Evolutionary conservation across 2,888 invertebrate genomes (phyloP), one percentile per base, ranked within the genome.

Genomic region (Isotomurus palustris): DNA sequence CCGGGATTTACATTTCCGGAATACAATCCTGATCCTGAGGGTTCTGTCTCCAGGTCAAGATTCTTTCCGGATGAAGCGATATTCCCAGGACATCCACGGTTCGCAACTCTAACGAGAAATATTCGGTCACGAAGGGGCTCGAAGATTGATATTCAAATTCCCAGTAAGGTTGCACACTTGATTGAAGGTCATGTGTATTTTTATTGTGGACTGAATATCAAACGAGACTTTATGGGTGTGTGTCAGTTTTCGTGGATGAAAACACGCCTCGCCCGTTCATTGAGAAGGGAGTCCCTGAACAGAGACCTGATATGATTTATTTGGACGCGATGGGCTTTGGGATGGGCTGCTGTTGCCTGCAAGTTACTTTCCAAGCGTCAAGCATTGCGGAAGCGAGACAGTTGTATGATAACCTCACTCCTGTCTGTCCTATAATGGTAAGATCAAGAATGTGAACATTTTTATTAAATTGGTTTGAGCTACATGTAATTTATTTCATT

Each of bases 311-410:
- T 78, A 91, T 93, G 73, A 89, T 99, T 64, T 94, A 97, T 73
- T 87, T 99, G 87, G 99, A 99, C 77, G 92, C 94, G 1, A 97
- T 99, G 97, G 97, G 96, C 24, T 99, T 99, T 76, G 97, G 96
- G 54, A 99, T 99, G 99, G 99, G 99, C 28, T 95, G 95, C 76
- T 94, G 92, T 73, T 97, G 96, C 74, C 81, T 97, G 36, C 97
- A 97, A 76, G 81, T 94, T 55, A 94, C 93, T 48, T 97, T 99
- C 79, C 89, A 93, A 78, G 96, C 97, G 1, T 93, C 93, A 76
- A 95, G 95, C 75, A 93, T 99, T 66, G 83, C 83, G 43, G 99
- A 99, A 79, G 97, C 97, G 3, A 82, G 94, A 64, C 89, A 88
- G 35, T 81, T 99, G 1, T 99, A 99, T 74, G 99, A 99, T 76